Evolutionary conservation across 1,140 invertebrate genomes (phyloP).

Genomic region (Bombus confusus): DNA sequence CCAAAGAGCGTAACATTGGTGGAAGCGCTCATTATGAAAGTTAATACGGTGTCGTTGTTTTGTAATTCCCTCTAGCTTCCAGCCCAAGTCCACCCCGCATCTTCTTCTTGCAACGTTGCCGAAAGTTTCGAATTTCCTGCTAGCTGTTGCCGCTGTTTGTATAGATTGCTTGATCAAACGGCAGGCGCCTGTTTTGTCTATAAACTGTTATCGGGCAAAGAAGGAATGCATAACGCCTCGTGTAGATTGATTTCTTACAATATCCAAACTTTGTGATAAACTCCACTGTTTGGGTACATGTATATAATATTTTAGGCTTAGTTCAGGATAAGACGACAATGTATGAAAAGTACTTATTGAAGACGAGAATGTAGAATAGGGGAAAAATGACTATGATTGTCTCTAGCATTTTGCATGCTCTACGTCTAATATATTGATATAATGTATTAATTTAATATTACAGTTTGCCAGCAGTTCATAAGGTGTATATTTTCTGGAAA

Average conservation of each 20-base stretch:
- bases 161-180: slow-evolving; percentile 56
- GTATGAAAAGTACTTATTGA: neutral
- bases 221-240: slow-evolving; percentile 41
- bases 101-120: slow-evolving; percentile 72
- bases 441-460: neutral
- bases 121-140: slow-evolving; percentile 76
- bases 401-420: neutral
- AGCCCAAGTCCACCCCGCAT: slow-evolving; percentile 22
- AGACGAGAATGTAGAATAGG: neutral
- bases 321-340: neutral
- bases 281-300: neutral
- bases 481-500: neutral
- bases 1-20: slow-evolving; percentile 77
- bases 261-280: slow-evolving; percentile 19
- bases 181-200: slow-evolving; percentile 38
- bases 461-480: neutral
- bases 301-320: neutral
- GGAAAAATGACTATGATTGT: neutral
- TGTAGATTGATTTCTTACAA: slow-evolving; percentile 59
- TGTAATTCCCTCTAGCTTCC: slow-evolving; percentile 69
- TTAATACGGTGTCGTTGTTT: slow-evolving; percentile 78
- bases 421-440: neutral
- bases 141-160: slow-evolving; percentile 45
- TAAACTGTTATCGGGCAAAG: slow-evolving; percentile 28
- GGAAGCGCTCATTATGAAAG: slow-evolving; percentile 77